Percentiles rank a stretch among this genome's conserved stretches.
These are phyloP conservation scores for roundworm (Caenorhabditis elegans) DNA, from an alignment of 1,140 invertebrate species.

Conservation along the genomic window WBcel235 BX284603.4:13609001-13609500, in stretches of 20 bases:
- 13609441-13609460: constrained; percentile 6
- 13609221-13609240: constrained; percentile 25
- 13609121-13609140: too few species aligned
- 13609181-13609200: neutral
- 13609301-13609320: constrained; percentile 7
- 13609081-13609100: too few species aligned
- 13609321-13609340: neutral
- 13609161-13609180: too few species aligned
- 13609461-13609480: neutral
- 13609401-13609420: constrained; percentile 6
- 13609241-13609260: neutral
- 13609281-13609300: constrained; percentile 35
- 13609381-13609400: neutral
- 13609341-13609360: neutral
- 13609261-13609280: constrained; percentile 34
- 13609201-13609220: constrained; percentile 32
- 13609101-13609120: too few species aligned
- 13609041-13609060: too few species aligned
- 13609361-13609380: neutral
- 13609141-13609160: too few species aligned
- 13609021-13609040: neutral
- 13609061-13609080: too few species aligned
- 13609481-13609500: neutral
- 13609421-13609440: constrained; percentile 37
- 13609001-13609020: neutral